Evolutionary conservation across 2,888 invertebrate genomes (phyloP).

Genomic region (Tipula lateralis): DNA sequence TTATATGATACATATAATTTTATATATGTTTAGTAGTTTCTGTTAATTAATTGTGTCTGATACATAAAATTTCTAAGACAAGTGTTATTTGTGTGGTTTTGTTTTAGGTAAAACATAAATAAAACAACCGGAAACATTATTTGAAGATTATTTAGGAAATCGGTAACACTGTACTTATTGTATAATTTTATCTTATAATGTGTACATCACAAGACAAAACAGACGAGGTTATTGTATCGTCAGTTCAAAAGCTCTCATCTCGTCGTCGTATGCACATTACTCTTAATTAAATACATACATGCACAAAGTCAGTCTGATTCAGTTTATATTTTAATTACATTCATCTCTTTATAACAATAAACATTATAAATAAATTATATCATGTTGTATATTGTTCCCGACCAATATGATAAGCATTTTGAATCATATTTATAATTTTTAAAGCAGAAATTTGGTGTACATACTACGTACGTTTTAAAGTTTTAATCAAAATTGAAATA

Average conservation of each 20-base stretch:
- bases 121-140: background rate
- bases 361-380: background rate
- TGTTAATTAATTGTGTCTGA: background rate
- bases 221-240: background rate
- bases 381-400: background rate
- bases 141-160: background rate
- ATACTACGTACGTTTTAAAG: background rate
- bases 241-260: background rate
- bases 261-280: background rate
- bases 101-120: background rate
- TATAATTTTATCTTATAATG: background rate
- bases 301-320: too few species aligned
- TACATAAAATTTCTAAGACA: background rate
- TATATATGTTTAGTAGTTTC: background rate
- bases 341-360: background rate
- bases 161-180: background rate
- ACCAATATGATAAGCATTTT: background rate
- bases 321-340: background rate
- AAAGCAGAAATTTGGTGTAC: background rate
- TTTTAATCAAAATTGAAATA: background rate
- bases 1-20: background rate
- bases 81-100: conserved; percentile 12
- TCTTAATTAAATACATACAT: background rate
- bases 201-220: background rate
- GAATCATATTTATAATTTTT: background rate